phyloP scores from a whole-genome alignment of 2,113 vertebrate species.

The Mus spicilegus region DNA sequence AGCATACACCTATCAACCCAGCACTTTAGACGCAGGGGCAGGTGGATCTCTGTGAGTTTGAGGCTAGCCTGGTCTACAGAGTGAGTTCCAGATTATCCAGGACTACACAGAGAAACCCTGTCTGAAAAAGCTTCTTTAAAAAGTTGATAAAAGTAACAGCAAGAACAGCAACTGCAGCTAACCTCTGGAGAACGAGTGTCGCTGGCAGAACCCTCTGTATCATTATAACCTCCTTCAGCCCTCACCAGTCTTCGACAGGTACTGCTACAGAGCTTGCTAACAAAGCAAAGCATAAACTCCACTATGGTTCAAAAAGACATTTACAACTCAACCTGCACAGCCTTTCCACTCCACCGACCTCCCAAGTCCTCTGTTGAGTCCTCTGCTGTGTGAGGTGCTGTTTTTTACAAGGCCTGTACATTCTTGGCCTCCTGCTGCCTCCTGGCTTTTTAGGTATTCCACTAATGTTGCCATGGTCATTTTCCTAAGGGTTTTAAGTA shows the following conservation, averaged over 20 bases:
- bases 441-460: neutral
- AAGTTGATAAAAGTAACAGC: neutral
- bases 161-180: neutral
- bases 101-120: neutral
- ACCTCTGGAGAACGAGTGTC: neutral
- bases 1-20: neutral
- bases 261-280: neutral
- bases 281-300: neutral
- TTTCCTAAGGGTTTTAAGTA: neutral
- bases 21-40: neutral
- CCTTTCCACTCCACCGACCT: neutral
- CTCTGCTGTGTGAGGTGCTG: rapidly evolving
- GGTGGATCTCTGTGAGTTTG: neutral
- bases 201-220: neutral
- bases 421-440: neutral
- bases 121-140: neutral
- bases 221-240: neutral
- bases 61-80: neutral
- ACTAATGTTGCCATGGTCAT: neutral
- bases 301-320: rapidly evolving
- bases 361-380: neutral
- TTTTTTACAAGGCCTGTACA: neutral
- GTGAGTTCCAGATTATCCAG: neutral
- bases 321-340: no score
- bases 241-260: neutral